Evolutionary conservation across 2,797 vertebrate species (phyloP).

Genomic region (Sibirionetta formosa): DNA sequence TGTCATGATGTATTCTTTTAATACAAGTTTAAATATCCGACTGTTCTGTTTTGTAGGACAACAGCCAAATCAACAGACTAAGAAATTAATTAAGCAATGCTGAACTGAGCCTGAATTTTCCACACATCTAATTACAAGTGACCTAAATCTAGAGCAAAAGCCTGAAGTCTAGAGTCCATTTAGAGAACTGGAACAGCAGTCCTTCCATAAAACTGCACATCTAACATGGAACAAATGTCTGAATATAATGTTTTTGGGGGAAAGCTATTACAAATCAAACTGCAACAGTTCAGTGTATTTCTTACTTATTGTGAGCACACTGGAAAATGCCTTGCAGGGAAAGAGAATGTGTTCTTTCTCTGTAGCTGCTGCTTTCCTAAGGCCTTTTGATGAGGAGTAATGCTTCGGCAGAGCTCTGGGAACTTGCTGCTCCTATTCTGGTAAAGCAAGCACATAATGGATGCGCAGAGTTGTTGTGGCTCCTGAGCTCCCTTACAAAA

Average conservation of each 20-base stretch:
- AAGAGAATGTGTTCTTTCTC: background rate
- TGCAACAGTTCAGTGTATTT: background rate
- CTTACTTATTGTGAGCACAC: background rate
- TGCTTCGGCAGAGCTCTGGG: background rate
- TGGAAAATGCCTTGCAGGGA: background rate
- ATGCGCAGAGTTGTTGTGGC: background rate
- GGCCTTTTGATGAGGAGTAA: background rate
- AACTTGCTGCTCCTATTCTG: background rate
- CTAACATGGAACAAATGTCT: background rate
- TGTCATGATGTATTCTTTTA: constrained; percentile 18
- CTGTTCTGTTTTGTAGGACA: constrained; percentile 39
- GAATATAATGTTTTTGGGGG: background rate
- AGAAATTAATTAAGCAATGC: constrained; percentile 62
- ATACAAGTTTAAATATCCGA: constrained; percentile 34
- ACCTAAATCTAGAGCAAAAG: constrained; percentile 58
- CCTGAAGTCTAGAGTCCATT: constrained; percentile 31
- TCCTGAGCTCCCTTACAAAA: background rate
- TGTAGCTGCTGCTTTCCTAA: background rate
- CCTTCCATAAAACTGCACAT: background rate
- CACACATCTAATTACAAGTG: constrained; percentile 70
- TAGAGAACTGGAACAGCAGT: constrained; percentile 24
- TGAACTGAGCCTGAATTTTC: constrained; percentile 61
- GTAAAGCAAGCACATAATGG: background rate
- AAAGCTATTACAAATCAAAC: background rate
- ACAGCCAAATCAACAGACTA: constrained; percentile 58